Base-by-base conservation (phyloP, 2,797 vertebrate species). In the Pantherophis alleghaniensis region DNA sequence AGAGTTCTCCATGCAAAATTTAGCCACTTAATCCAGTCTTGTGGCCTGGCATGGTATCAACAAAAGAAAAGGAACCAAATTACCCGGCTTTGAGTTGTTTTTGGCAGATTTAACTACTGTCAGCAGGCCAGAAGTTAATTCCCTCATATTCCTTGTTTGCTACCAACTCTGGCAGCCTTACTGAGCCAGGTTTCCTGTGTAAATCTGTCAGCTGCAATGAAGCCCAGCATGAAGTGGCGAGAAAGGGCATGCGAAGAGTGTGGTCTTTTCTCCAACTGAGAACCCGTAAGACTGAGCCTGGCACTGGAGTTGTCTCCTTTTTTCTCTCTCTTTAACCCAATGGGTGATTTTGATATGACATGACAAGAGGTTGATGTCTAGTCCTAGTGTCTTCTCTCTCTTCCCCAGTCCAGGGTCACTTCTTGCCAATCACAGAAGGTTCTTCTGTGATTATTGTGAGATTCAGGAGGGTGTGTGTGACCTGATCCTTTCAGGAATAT, bases 101-200 rank as follows among this genome's bases (percentile, higher is more conserved):
- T 98, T 99, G 98, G 98, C 98, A 98, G 98, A 97, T 97, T 97
- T 98, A 97, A 94, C 97, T 98, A 97, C 98, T 98, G 99, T 98
- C 98, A 98, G 98, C 97, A 96, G 98, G 98, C 98, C 98, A 98
- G 98, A 98, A 98, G 97, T 98, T 99, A 99, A 99, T 99, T 98
- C 98, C 97, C 98, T 98, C 97, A 95, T 98, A 97, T 97, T 97
- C 90, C 97, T 97, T 98, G 97, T 96, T 96, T 98, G 98, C 98
- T 98, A 97, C 98, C 97, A 96, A 97, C 97, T 97, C 97, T 69
- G 90, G 97, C 97, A 97, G 96, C 96, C 97, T 96, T 93, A 90
- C 96, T 96, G 95, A 97, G 96, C 97, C 97, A 98, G 97, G 96
- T 97, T 97, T 96, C 97, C 97, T 96, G 97, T 96, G 97, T 97